Base-by-base conservation (phyloP, 2,888 invertebrate species). In the Drosophila subsilvestris region DNA sequence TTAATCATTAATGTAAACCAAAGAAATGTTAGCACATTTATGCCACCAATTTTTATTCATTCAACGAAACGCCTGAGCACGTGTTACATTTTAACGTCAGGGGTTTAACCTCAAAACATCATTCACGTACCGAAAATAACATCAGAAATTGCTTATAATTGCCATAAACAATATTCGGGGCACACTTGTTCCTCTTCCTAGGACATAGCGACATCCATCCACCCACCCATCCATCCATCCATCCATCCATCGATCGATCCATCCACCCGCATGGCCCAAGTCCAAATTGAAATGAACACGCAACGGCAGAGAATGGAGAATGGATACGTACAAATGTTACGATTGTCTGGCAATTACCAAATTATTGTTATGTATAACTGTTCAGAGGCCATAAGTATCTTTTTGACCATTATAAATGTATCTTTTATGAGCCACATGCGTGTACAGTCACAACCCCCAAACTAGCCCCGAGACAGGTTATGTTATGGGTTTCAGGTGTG, bases 271-370 rank as follows among this genome's bases (percentile, higher is more conserved):
- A 84, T 72, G 37, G n/a, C n/a, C 37, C 2, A 10, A 18, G 60
- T 27, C 74, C 27, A 84, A 85, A 86, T 86, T 86, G 85, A 86
- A 86, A 75, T 76, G 69, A 72, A 75, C 86, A 85, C 86, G 84
- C 84, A 76, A 86, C 45, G 60, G 44, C 67, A 72, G 71, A 70
- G 49, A 27, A 51, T 63, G 47, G 54, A 70, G 1, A 20, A 51
- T 63, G 47, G 54, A 70, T 53, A 48, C 57, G 54, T 63, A 81
- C 84, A 84, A 84, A 84, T 86, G 82, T 74, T 79, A 86, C 82
- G 85, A 86, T 86, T 86, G 85, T 80, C 80, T 74, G 80, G 87
- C 85, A 86, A 86, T 86, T 86, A 86, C 87, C 85, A 82, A 86
- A 86, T 86, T 86, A 86, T 86, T 86, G 87, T 87, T 87, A 85